Evolutionary conservation across 92 coral and sea anemone genomes (phyloP).

Genomic region (Porites lobata): DNA sequence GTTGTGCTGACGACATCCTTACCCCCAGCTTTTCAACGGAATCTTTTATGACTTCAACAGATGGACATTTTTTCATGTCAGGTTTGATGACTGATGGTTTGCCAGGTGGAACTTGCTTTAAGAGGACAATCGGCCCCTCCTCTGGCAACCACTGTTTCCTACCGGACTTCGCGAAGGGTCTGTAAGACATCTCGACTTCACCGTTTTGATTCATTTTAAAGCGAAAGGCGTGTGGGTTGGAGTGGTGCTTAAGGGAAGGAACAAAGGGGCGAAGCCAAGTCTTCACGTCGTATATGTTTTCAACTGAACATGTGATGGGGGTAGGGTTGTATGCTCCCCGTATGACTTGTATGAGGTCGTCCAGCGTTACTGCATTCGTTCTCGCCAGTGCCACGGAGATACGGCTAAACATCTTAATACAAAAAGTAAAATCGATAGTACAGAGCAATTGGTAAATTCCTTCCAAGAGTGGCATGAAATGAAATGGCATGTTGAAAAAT

Average conservation of each 20-base stretch:
- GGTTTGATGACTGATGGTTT: slow-evolving; percentile 54
- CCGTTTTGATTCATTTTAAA: slow-evolving; percentile 50
- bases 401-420: slow-evolving; percentile 60
- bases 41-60: slow-evolving; percentile 25
- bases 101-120: slow-evolving; percentile 24
- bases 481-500: too few species aligned
- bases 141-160: slow-evolving; percentile 53
- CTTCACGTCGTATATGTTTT: slow-evolving; percentile 60
- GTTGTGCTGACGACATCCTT: slow-evolving; percentile 30
- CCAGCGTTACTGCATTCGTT: slow-evolving; percentile 59
- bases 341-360: slow-evolving; percentile 50
- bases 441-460: neutral
- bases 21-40: slow-evolving; percentile 36
- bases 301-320: slow-evolving; percentile 33
- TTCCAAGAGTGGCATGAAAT: neutral
- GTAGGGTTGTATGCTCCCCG: slow-evolving; percentile 50
- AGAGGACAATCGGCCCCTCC: slow-evolving; percentile 33
- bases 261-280: slow-evolving; percentile 48
- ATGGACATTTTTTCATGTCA: slow-evolving; percentile 55
- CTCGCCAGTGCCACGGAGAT: slow-evolving; percentile 60
- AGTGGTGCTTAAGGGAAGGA: slow-evolving; percentile 53
- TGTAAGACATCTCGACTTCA: slow-evolving; percentile 54
- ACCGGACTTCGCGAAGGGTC: slow-evolving; percentile 39
- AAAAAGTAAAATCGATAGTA: neutral
- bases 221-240: slow-evolving; percentile 68